A percentile compares a stretch with the other conserved stretches of the same genome.
Evolutionary conservation across 2,888 invertebrate genomes (phyloP).

Genomic region (Noctua pronuba): DNA sequence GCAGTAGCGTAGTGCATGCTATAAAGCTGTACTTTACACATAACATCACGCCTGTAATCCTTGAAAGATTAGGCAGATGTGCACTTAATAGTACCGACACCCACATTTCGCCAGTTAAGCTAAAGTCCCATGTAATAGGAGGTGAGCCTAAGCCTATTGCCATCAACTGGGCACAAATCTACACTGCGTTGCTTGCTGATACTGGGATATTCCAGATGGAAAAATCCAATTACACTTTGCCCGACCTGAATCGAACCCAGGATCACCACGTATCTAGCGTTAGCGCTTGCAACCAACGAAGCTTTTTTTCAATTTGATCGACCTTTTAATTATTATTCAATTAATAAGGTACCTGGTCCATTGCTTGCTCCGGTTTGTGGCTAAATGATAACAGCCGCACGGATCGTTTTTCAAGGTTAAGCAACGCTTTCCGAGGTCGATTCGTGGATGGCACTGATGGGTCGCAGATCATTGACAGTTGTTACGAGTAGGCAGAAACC

Average conservation of each 20-base stretch:
- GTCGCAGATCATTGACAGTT: too few species aligned
- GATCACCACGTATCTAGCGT: too few species aligned
- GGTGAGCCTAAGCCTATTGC: not conserved
- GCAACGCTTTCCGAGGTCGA: too few species aligned
- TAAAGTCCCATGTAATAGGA: not conserved
- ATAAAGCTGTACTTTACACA: conserved; percentile 12
- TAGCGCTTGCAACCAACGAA: too few species aligned
- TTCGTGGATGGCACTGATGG: too few species aligned
- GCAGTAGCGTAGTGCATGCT: not conserved
- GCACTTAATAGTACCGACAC: not conserved
- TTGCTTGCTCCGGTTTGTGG: too few species aligned
- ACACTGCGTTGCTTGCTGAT: not conserved
- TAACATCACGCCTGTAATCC: not conserved
- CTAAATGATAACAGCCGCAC: too few species aligned
- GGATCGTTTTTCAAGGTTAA: too few species aligned
- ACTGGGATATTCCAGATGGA: not conserved
- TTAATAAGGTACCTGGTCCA: too few species aligned
- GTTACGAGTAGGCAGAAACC: too few species aligned
- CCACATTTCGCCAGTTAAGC: not conserved
- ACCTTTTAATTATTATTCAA: too few species aligned
- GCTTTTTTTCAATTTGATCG: too few species aligned
- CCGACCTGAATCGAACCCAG: not conserved
- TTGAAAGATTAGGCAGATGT: not conserved
- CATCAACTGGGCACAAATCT: not conserved
- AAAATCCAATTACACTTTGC: not conserved